These are phyloP conservation scores for Caerostris extrusa DNA, from an alignment of 1,140 invertebrate species.

Conservation along the genomic window DNA sequence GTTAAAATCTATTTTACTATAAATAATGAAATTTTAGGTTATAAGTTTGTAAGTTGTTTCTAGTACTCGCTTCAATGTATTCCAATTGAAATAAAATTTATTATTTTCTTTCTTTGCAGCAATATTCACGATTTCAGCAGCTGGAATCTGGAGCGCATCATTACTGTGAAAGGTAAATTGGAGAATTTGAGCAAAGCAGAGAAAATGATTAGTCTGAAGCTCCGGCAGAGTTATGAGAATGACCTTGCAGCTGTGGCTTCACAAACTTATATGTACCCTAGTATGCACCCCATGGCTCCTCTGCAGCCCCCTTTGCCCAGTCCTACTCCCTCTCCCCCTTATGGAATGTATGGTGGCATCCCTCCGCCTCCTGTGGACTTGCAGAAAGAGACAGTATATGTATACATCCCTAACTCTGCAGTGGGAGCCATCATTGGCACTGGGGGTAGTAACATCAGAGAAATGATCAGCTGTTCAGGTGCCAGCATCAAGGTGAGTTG, in stretches of 20 bases:
- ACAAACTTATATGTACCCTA: conserved; percentile 90
- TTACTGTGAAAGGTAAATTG: conserved; percentile 95
- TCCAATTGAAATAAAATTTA: too few relatives aligned
- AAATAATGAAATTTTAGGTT: too few relatives aligned
- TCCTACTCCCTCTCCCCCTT: conserved; percentile 16
- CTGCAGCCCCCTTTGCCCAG: background rate
- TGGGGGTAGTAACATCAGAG: conserved; percentile 96
- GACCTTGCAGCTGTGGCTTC: conserved; percentile 96
- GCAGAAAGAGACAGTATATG: conserved; percentile 90
- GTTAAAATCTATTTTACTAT: too few relatives aligned
- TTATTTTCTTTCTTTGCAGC: conserved; percentile 82
- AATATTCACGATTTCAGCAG: conserved; percentile 94
- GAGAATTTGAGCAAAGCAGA: conserved; percentile 96
- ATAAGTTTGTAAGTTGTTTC: too few relatives aligned
- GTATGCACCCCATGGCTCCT: conserved; percentile 79
- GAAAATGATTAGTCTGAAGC: conserved; percentile 94
- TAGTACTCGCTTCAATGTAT: too few relatives aligned
- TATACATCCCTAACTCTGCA: conserved; percentile 97
- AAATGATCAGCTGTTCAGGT: conserved; percentile 96
- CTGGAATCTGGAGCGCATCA: conserved; percentile 96
- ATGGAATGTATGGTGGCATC: conserved; percentile 38
- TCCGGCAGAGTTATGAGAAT: conserved; percentile 97
- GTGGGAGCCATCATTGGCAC: conserved; percentile 98
- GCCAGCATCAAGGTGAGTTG: conserved; percentile 89
- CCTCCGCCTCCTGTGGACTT: conserved; percentile 54